A percentile compares a stretch with the other conserved stretches of the same genome.
phyloP scores from a whole-genome alignment of 2,113 vertebrate genomes.

The Paradisaea rubra region DNA sequence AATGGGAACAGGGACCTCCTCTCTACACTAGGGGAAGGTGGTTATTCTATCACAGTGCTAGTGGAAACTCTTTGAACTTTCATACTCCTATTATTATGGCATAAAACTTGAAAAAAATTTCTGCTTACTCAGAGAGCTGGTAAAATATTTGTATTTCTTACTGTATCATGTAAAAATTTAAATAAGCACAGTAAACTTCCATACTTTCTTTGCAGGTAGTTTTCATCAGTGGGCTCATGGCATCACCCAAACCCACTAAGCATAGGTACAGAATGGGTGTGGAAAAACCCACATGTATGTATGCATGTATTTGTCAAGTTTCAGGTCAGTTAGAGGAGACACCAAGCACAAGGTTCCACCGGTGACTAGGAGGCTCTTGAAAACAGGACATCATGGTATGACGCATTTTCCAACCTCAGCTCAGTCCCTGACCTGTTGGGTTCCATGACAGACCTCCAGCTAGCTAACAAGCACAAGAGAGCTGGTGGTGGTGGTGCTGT shows the following conservation, averaged over 20 bases:
- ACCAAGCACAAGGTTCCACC: not conserved
- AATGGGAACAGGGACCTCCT: not conserved
- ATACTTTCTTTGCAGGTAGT: not conserved
- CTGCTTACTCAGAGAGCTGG: not conserved
- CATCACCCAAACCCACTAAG: not conserved
- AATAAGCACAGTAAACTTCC: not conserved
- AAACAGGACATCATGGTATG: accelerated
- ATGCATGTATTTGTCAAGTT: not conserved
- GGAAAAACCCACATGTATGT: not conserved
- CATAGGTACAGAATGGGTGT: not conserved
- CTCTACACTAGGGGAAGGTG: not conserved
- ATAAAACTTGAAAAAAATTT: not conserved
- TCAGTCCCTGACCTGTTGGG: not conserved
- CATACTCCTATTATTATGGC: not conserved
- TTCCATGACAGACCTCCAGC: not conserved
- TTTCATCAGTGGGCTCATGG: not conserved
- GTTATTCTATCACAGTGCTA: not conserved
- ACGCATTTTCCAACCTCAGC: not conserved
- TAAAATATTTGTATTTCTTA: not conserved
- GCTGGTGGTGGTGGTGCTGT: not conserved
- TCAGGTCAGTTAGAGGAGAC: not conserved
- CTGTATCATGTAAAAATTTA: not conserved
- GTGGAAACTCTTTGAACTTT: not conserved
- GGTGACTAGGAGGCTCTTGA: not conserved
- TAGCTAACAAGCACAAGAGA: not conserved